Percentiles rank a stretch among this genome's conserved stretches.
Conservation (phyloP, 2,888 invertebrate species). For the Enchytraeus crypticus region DNA sequence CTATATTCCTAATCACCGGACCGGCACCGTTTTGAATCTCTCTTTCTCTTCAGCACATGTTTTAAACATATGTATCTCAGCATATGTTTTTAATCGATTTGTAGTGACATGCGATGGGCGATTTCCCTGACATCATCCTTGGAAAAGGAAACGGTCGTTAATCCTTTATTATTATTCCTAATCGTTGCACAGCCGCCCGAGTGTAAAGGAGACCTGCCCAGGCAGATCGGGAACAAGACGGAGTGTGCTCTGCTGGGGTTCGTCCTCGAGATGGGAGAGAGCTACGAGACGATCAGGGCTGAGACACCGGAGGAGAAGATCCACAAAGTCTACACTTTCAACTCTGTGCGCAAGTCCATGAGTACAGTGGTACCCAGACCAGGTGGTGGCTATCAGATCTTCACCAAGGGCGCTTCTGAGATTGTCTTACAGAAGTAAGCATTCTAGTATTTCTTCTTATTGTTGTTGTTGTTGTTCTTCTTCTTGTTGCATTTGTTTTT, state of each 20-base stretch:
- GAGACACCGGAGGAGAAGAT: constrained; percentile 81
- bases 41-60: no score
- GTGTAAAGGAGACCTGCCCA: constrained; percentile 34
- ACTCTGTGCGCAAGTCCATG: constrained; percentile 98
- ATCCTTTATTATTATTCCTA: no score
- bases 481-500: no score
- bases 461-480: no score
- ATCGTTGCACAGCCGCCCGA: constrained; percentile 33
- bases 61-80: no score
- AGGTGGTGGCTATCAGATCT: constrained; percentile 81
- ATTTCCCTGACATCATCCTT: no score
- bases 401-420: constrained; percentile 96
- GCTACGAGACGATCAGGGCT: constrained; percentile 83
- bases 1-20: no score
- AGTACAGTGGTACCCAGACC: constrained; percentile 79
- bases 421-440: constrained; percentile 94
- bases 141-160: no score
- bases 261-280: constrained; percentile 74
- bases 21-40: no score
- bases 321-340: constrained; percentile 89
- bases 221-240: constrained; percentile 97
- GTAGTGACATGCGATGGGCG: no score
- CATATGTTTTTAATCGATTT: no score
- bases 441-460: no score
- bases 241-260: constrained; percentile 90